Conservation (phyloP, 2,888 invertebrate genomes). For the Agriopis marginaria region DNA sequence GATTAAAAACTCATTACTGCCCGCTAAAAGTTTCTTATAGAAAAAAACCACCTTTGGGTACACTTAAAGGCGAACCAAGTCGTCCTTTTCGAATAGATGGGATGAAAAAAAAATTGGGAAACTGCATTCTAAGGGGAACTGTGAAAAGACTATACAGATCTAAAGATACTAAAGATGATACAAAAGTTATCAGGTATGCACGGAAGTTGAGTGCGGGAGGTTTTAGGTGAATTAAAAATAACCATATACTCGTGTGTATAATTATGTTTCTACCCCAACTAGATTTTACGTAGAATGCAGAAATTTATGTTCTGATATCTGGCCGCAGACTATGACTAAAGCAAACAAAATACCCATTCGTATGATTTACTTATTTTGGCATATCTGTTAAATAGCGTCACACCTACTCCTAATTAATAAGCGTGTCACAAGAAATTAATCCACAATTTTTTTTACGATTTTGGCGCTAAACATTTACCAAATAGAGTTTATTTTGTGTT, state of each 20-base stretch:
- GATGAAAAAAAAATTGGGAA: no score
- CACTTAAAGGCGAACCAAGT: no score
- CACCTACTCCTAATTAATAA: slow-evolving; percentile 16
- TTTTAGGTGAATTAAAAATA: not conserved
- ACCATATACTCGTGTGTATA: no score
- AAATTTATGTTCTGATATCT: slow-evolving; percentile 6
- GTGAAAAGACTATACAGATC: no score
- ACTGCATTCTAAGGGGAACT: no score
- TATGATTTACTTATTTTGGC: slow-evolving; percentile 24
- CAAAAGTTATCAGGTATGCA: no score
- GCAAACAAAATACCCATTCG: slow-evolving; percentile 15
- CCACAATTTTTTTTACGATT: not conserved
- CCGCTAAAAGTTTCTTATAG: no score
- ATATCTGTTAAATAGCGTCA: slow-evolving; percentile 7
- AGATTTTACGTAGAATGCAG: slow-evolving; percentile 1
- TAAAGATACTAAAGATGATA: no score
- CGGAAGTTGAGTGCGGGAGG: no score
- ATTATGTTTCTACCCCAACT: not conserved
- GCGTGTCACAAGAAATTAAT: not conserved
- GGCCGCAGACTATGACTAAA: slow-evolving; percentile 1
- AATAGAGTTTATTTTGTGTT: slow-evolving; percentile 8
- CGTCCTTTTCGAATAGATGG: no score
- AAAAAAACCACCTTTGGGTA: no score
- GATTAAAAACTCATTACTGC: no score
- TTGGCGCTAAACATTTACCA: not conserved